These are phyloP conservation scores for Conger conger DNA, from an alignment of 2,113 vertebrate genomes.

Conservation along the genomic window DNA sequence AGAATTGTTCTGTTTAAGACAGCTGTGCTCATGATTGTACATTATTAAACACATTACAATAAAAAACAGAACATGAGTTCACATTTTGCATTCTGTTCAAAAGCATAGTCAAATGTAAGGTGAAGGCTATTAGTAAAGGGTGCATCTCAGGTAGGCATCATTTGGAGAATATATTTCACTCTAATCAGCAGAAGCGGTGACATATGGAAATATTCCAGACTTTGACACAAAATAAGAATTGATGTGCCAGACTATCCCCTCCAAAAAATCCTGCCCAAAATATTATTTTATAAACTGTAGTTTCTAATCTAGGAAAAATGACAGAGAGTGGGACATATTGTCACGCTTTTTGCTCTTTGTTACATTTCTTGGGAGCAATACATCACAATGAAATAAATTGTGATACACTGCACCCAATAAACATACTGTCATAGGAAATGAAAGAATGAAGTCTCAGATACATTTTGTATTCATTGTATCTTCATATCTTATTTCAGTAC, in stretches of 20 bases:
- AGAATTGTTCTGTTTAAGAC: not conserved
- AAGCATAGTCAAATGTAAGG: not conserved
- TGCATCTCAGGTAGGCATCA: slow-evolving; percentile 7
- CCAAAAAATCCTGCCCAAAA: not conserved
- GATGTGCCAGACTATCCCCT: not conserved
- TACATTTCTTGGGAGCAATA: too few species aligned
- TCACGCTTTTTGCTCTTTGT: too few species aligned
- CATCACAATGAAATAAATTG: too few species aligned
- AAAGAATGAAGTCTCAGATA: too few species aligned
- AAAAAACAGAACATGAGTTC: not conserved
- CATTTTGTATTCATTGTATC: too few species aligned
- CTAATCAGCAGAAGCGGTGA: not conserved
- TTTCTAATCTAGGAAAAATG: not conserved
- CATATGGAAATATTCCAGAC: not conserved
- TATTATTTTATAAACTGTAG: not conserved
- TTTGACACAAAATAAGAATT: slow-evolving; percentile 1
- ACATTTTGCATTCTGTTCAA: not conserved
- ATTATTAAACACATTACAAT: not conserved
- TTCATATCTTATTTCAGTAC: too few species aligned
- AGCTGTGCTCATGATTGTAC: not conserved
- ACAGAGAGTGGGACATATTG: not conserved
- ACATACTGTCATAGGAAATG: too few species aligned
- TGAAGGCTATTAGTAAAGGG: not conserved
- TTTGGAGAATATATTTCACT: slow-evolving; percentile 3
- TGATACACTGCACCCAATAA: too few species aligned